Percentiles rank a stretch among this genome's conserved stretches.
These are phyloP conservation scores for Lethrus apterus DNA, from an alignment of 1,140 invertebrate genomes.

Conservation along the genomic window DNA sequence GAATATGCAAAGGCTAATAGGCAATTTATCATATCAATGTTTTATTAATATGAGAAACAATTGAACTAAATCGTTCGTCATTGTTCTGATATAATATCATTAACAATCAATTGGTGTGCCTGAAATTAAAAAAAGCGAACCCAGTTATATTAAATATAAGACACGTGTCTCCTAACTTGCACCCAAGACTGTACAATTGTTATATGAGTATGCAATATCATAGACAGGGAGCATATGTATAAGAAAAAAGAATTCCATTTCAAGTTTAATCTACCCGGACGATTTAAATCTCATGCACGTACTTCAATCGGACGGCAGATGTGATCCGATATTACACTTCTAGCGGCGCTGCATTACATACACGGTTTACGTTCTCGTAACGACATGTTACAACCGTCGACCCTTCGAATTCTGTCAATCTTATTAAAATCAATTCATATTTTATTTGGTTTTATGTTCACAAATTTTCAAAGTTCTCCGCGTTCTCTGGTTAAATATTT, in stretches of 20 bases:
- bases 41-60: too few species aligned
- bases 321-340: conserved; percentile 31
- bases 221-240: conserved; percentile 33
- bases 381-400: conserved; percentile 18
- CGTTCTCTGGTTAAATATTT: too few species aligned
- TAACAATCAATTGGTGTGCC: too few species aligned
- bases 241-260: conserved; percentile 32
- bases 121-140: too few species aligned
- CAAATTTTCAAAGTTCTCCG: too few species aligned
- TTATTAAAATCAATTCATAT: conserved; percentile 16
- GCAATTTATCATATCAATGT: too few species aligned
- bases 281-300: conserved; percentile 37
- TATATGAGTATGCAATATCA: conserved; percentile 27
- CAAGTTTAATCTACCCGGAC: conserved; percentile 33
- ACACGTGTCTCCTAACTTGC: too few species aligned
- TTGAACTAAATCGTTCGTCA: too few species aligned
- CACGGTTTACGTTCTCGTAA: conserved; percentile 34
- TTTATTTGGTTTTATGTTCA: conserved; percentile 13
- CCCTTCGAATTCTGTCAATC: conserved; percentile 20
- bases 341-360: conserved; percentile 28
- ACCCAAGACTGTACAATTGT: conserved; percentile 11
- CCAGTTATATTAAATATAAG: too few species aligned
- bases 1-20: too few species aligned
- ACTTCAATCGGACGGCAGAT: conserved; percentile 35
- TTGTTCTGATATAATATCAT: too few species aligned